phyloP scores from a whole-genome alignment of 2,113 vertebrate genomes.

The Ammodytes dubius region DNA sequence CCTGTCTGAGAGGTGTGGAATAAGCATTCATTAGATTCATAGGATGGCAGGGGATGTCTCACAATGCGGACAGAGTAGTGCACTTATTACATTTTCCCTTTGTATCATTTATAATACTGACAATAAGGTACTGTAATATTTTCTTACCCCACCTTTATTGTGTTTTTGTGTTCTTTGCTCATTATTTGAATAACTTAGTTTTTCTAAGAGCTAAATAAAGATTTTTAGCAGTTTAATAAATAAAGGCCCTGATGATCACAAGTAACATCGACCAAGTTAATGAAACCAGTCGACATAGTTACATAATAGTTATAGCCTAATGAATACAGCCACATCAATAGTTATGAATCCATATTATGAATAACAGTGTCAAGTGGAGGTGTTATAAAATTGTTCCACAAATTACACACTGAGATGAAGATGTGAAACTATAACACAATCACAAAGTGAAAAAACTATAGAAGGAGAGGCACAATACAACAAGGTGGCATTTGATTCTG shows the following conservation, averaged over 20 bases:
- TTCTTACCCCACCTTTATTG: too few relatives aligned
- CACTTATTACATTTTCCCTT: too few relatives aligned
- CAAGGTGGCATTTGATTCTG: slow-evolving; percentile 74
- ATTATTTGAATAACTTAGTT: too few relatives aligned
- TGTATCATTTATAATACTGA: too few relatives aligned
- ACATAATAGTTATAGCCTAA: background rate
- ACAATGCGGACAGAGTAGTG: too few relatives aligned
- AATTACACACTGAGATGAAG: slow-evolving; percentile 15
- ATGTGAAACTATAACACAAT: slow-evolving; percentile 26
- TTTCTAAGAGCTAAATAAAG: too few relatives aligned
- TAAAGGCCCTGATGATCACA: background rate
- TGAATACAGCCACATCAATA: background rate
- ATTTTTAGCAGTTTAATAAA: too few relatives aligned
- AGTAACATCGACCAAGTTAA: background rate
- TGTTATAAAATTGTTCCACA: background rate
- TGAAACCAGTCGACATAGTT: background rate
- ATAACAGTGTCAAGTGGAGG: background rate
- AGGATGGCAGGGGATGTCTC: too few relatives aligned
- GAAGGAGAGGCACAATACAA: slow-evolving; percentile 36
- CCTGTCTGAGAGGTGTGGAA: too few relatives aligned
- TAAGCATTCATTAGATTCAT: too few relatives aligned
- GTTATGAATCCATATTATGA: background rate
- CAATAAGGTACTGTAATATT: too few relatives aligned
- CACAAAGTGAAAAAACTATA: slow-evolving; percentile 36
- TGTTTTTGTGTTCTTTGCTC: too few relatives aligned